Evolutionary conservation across 1,140 invertebrate species (phyloP).

Genomic region (Solen grandis): DNA sequence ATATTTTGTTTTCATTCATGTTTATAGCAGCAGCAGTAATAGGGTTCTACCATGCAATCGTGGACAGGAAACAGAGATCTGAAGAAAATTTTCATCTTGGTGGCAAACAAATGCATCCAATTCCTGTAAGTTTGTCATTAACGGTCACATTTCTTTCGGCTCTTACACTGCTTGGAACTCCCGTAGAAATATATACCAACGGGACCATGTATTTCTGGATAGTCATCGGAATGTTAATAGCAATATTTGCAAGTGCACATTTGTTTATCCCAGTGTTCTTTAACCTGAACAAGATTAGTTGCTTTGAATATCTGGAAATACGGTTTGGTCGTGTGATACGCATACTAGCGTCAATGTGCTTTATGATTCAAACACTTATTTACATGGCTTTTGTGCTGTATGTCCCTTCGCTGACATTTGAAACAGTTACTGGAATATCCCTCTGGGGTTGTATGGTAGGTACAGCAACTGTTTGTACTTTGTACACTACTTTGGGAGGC

Average conservation of each 20-base stretch:
- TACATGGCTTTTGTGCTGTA: too few relatives aligned
- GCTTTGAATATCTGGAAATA: too few relatives aligned
- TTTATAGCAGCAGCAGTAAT: conserved; percentile 83
- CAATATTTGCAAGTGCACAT: too few relatives aligned
- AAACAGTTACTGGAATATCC: too few relatives aligned
- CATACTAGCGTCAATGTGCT: conserved; percentile 59
- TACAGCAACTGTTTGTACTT: too few relatives aligned
- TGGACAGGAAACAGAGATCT: conserved; percentile 87
- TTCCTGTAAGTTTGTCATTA: conserved; percentile 75
- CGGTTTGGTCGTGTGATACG: too few relatives aligned
- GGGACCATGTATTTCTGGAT: conserved; percentile 69
- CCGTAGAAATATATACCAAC: conserved; percentile 78
- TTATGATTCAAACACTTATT: conserved; percentile 81
- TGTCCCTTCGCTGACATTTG: too few relatives aligned
- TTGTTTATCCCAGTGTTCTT: too few relatives aligned
- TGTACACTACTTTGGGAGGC: conserved; percentile 89
- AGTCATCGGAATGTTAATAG: conserved; percentile 61
- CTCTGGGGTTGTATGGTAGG: too few relatives aligned
- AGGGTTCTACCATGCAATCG: conserved; percentile 90
- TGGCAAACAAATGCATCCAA: conserved; percentile 87
- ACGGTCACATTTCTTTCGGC: conserved; percentile 91
- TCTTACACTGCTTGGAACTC: conserved; percentile 92
- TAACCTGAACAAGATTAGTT: too few relatives aligned
- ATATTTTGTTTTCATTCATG: conserved; percentile 61
- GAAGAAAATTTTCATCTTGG: too few relatives aligned